Evolutionary conservation across 2,888 invertebrate genomes (phyloP).

Genomic region (Euzetes globulus): DNA sequence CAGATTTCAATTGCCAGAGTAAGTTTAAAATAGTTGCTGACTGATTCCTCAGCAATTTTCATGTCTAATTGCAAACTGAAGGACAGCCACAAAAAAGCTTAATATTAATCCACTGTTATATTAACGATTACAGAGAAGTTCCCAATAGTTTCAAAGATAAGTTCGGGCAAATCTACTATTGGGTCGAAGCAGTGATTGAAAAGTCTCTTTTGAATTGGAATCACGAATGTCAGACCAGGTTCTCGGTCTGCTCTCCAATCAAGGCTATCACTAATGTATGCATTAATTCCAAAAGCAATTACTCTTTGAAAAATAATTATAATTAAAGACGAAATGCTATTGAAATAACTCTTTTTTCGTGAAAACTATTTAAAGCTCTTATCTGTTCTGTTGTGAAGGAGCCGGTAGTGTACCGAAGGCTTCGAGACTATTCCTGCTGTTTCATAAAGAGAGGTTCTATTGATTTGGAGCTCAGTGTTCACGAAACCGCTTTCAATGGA

Average conservation of each 20-base stretch:
- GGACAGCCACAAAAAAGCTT: neutral
- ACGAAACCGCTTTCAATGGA: neutral
- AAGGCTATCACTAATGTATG: constrained; percentile 22
- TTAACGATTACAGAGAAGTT: neutral
- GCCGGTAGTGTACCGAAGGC: constrained; percentile 2
- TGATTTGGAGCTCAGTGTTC: neutral
- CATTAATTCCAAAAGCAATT: neutral
- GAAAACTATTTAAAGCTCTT: neutral
- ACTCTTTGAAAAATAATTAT: neutral
- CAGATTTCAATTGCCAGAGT: constrained; percentile 11
- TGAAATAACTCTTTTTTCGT: neutral
- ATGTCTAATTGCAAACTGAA: neutral
- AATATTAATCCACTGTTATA: neutral
- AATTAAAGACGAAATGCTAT: neutral
- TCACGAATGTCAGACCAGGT: neutral
- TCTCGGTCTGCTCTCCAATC: neutral
- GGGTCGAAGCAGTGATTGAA: constrained; percentile 18
- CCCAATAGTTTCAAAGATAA: constrained; percentile 4
- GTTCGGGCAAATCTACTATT: neutral
- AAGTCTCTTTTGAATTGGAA: constrained; percentile 12
- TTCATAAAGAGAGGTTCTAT: constrained; percentile 16
- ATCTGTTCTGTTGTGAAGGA: neutral
- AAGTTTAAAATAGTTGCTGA: neutral
- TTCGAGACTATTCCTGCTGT: neutral
- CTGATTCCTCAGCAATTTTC: neutral